These are phyloP conservation scores for Calephelis perditalis DNA, from an alignment of 2,888 invertebrate genomes.

Conservation along the genomic window DNA sequence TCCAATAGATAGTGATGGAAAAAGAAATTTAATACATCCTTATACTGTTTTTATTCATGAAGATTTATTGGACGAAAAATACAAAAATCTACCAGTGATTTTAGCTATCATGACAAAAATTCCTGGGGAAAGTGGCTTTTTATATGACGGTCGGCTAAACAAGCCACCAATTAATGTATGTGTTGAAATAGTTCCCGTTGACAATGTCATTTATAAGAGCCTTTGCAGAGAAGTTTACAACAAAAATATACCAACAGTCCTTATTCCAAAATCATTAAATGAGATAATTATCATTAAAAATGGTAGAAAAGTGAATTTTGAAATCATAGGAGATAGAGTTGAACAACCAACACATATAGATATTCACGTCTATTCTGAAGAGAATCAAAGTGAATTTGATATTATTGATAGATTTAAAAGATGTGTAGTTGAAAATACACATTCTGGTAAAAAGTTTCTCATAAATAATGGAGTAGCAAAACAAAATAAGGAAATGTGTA, in stretches of 20 bases:
- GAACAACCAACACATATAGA: conserved; percentile 68
- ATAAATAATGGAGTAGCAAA: conserved; percentile 75
- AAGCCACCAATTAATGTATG: conserved; percentile 37
- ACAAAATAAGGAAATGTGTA: conserved; percentile 54
- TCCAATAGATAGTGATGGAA: conserved; percentile 66
- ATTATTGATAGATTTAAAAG: conserved; percentile 69
- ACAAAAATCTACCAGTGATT: conserved; percentile 48
- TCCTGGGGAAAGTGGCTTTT: conserved; percentile 31
- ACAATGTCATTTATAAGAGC: conserved; percentile 60
- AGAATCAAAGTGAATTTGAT: conserved; percentile 47
- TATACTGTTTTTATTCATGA: conserved; percentile 68
- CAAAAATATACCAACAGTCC: conserved; percentile 62
- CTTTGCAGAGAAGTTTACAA: conserved; percentile 62
- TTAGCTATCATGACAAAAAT: conserved; percentile 59
- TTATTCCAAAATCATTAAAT: conserved; percentile 75
- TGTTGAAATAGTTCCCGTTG: conserved; percentile 61
- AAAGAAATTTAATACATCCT: conserved; percentile 63
- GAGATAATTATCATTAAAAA: conserved; percentile 71
- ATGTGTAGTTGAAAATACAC: conserved; percentile 68
- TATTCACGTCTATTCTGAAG: conserved; percentile 64
- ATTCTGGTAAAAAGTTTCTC: conserved; percentile 66
- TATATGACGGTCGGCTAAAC: neutral
- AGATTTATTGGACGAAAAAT: conserved; percentile 52
- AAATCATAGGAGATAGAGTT: conserved; percentile 51
- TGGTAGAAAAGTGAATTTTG: conserved; percentile 77